Percentiles rank a stretch among this genome's conserved stretches.
phyloP scores from a whole-genome alignment of 2,888 invertebrate genomes.

The Criorhina ranunculi region DNA sequence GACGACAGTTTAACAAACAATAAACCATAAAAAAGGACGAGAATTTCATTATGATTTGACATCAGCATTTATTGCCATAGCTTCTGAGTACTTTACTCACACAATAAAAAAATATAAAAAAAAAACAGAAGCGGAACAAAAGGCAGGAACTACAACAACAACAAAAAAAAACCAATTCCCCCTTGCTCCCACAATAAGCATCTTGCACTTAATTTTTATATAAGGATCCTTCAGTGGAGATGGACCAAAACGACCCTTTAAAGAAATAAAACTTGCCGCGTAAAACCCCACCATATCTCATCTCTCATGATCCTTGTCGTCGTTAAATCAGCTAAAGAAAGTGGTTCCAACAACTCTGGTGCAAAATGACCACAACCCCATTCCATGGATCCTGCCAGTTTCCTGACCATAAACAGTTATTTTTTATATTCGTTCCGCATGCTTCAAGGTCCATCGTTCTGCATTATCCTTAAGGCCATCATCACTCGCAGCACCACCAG shows the following conservation, averaged over 20 bases:
- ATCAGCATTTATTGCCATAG: conserved; percentile 64
- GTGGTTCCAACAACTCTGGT: conserved; percentile 27
- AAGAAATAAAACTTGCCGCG: conserved; percentile 5
- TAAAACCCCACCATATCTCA: conserved; percentile 40
- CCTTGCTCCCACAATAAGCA: conserved; percentile 41
- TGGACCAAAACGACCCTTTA: neutral
- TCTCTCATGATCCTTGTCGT: conserved; percentile 61
- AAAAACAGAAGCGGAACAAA: neutral
- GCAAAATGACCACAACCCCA: conserved; percentile 57
- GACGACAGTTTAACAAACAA: conserved; percentile 42
- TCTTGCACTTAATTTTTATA: conserved; percentile 58
- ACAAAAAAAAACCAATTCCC: conserved; percentile 42
- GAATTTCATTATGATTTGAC: conserved; percentile 56
- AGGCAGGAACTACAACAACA: too few relatives aligned
- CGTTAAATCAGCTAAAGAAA: conserved; percentile 63
- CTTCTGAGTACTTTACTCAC: conserved; percentile 10
- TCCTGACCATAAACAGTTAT: conserved; percentile 64
- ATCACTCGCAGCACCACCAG: conserved; percentile 41
- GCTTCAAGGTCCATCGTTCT: conserved; percentile 68
- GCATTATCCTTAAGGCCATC: conserved; percentile 65
- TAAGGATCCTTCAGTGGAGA: conserved; percentile 8
- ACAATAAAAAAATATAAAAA: neutral
- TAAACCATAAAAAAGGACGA: conserved; percentile 36
- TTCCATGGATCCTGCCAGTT: conserved; percentile 51
- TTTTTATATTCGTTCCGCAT: conserved; percentile 41